Base-by-base conservation (phyloP, 2,888 invertebrate species). In the Archips crataeganus region DNA sequence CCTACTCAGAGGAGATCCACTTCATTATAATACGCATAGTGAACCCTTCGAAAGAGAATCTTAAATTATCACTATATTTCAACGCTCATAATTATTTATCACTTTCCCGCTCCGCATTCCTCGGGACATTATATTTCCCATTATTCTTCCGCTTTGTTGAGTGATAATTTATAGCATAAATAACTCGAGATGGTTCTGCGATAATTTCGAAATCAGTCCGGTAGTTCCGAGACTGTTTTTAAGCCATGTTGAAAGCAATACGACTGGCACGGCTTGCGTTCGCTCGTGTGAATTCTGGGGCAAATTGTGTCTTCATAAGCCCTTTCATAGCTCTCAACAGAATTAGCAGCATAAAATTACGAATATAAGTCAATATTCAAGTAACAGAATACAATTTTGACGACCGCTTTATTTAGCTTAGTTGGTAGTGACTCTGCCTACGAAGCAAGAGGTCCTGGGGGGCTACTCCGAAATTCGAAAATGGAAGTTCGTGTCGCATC, bases 11-110 rank as follows among this genome's bases (percentile, higher is more conserved):
- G 59, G 49, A 47, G 15, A 39, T 42, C 63, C 47, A 9, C 39
- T 39, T 51, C 57, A 63, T 39, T 64, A 47, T 47, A 63, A 65
- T 51, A 73, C 51, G 54, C 51, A 66, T 49, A 51, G 51, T 63
- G 42, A 73, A 60, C 68, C 61, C 54, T 68, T 64, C 68, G 49
- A 42, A 69, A 42, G 49, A 69, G 39, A 65, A 39, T 73, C 69
- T 69, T 64, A 73, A 69, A 60, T 73, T 64, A 73, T 73, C 69
- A 64, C 64, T 69, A 73, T 65, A 70, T 74, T 74, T 74, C 74
- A 70, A 65, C 74, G 70, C 69, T 74, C 65, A 74, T 74, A 74
- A 74, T 74, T 74, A 74, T 74, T 74, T 74, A 74, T 74, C 74
- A 74, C 74, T 74, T 74, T 70, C 70, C 66, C 42, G 64, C 47